These are phyloP conservation scores for Nannobrachium achirus DNA, from an alignment of 2,113 vertebrate genomes.

Conservation along the genomic window DNA sequence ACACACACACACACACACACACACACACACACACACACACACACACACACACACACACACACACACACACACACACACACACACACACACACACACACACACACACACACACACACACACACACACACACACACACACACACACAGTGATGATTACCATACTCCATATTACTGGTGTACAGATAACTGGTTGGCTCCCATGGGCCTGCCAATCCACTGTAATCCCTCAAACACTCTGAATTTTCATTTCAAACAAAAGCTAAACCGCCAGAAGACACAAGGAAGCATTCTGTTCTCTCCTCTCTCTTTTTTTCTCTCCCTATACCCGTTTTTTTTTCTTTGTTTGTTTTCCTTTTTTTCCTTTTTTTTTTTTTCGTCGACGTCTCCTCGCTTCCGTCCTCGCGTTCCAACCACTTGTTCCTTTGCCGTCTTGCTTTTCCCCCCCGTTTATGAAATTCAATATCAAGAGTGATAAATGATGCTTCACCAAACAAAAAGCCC, in stretches of 20 bases:
- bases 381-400: constrained; percentile 46
- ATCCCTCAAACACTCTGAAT: constrained; percentile 82
- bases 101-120: constrained; percentile 9
- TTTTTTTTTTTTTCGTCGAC: constrained; percentile 12
- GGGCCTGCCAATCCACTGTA: constrained; percentile 80
- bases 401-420: constrained; percentile 69
- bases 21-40: constrained; percentile 29
- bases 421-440: constrained; percentile 10
- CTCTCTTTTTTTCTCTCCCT: constrained; percentile 3
- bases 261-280: constrained; percentile 75
- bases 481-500: constrained; percentile 4
- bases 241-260: constrained; percentile 84
- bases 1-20: constrained; percentile 41
- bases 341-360: constrained; percentile 1
- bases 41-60: constrained; percentile 24
- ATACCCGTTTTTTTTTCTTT: neutral
- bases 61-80: constrained; percentile 37
- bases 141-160: constrained; percentile 66
- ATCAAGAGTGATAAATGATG: constrained; percentile 49
- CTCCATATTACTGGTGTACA: constrained; percentile 72
- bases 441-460: constrained; percentile 62
- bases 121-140: constrained; percentile 40
- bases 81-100: constrained; percentile 33
- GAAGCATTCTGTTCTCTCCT: constrained; percentile 64
- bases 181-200: constrained; percentile 73